phyloP scores from a whole-genome alignment of 2,888 invertebrate species.

The Crematogaster levior region DNA sequence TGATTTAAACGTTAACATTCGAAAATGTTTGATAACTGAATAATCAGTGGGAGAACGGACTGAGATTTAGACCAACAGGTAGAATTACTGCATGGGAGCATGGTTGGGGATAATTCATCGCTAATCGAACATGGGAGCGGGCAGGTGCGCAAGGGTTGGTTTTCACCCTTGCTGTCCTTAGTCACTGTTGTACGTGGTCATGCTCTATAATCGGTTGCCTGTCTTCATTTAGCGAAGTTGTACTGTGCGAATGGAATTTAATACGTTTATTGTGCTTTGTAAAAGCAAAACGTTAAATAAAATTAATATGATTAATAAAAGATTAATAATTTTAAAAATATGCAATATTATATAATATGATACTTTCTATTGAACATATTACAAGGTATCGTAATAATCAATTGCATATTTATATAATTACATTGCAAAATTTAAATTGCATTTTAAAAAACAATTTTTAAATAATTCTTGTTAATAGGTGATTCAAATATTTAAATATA shows the following conservation, averaged over 20 bases:
- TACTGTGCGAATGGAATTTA: constrained; percentile 44
- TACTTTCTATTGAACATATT: not conserved
- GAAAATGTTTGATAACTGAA: constrained; percentile 44
- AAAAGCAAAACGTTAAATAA: not conserved
- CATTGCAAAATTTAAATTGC: not conserved
- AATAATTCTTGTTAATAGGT: not conserved
- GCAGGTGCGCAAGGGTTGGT: constrained; percentile 75
- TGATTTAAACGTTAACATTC: constrained; percentile 30
- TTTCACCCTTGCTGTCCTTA: constrained; percentile 69
- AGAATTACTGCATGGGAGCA: constrained; percentile 70
- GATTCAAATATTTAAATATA: not conserved
- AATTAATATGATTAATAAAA: constrained; percentile 11
- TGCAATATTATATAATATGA: not conserved
- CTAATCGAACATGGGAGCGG: constrained; percentile 78
- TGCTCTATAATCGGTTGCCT: constrained; percentile 70
- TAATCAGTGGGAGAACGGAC: constrained; percentile 41
- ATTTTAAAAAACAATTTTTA: not conserved
- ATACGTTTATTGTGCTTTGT: constrained; percentile 28
- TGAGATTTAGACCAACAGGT: constrained; percentile 74
- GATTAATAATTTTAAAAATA: not conserved
- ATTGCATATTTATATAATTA: not conserved
- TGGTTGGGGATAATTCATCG: constrained; percentile 75
- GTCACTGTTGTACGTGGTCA: constrained; percentile 65
- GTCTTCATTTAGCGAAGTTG: constrained; percentile 65
- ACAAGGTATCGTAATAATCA: not conserved